phyloP scores from a whole-genome alignment of 2,113 vertebrate species.

The Catharus fuscescens region DNA sequence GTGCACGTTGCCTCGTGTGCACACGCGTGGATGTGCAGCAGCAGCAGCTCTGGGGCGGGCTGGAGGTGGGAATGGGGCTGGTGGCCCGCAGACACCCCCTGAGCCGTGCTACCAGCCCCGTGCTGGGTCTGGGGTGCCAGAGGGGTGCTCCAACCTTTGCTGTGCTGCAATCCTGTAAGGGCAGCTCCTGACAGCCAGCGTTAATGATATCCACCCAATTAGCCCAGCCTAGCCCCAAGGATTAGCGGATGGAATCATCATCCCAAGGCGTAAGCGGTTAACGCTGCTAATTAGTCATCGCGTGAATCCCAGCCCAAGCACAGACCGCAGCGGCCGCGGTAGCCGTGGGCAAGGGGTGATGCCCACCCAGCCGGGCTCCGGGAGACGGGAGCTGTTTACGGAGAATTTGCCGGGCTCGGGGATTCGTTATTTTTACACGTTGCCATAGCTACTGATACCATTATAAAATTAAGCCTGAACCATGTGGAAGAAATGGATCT shows the following conservation, averaged over 20 bases:
- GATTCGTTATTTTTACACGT: constrained; percentile 75
- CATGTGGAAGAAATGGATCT: constrained; percentile 72
- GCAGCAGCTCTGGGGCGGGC: fast-evolving
- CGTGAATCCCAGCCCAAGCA: not conserved
- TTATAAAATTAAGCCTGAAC: constrained; percentile 79
- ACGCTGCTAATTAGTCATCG: constrained; percentile 39
- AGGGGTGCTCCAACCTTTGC: not conserved
- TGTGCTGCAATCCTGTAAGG: not conserved
- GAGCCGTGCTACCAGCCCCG: not conserved
- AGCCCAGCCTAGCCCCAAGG: constrained; percentile 23
- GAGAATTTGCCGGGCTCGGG: constrained; percentile 64
- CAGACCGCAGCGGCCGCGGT: not conserved
- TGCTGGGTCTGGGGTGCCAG: not conserved
- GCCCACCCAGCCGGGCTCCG: not conserved
- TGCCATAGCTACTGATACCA: constrained; percentile 78
- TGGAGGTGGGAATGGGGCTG: not conserved
- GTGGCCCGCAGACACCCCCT: not conserved
- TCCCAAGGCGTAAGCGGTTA: constrained; percentile 31
- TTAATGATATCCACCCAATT: constrained; percentile 54
- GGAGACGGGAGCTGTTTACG: constrained; percentile 6
- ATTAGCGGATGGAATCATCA: constrained; percentile 47
- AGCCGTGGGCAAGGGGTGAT: not conserved
- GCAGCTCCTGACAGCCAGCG: not conserved
- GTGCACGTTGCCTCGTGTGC: not conserved
- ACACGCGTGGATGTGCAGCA: not conserved